Base-by-base conservation (phyloP, 2,113 vertebrate genomes). In the Copsychus sechellarum region DNA sequence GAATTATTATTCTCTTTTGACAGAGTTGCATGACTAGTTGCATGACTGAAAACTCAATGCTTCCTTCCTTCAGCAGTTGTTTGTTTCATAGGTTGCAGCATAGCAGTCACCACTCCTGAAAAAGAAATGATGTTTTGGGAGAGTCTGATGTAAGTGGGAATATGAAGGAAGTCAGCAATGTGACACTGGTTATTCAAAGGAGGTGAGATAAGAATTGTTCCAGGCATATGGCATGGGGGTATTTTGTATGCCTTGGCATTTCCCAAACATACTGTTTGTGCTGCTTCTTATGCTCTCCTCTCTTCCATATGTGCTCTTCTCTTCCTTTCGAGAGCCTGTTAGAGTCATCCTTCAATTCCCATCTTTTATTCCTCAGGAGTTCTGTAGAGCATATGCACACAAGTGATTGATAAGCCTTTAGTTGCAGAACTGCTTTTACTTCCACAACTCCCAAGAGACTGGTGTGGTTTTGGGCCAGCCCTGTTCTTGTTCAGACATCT, bases 401-500 rank as follows among this genome's bases (percentile, higher is more conserved):
- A 4, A 62, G 56, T 53, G 60, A 92, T 95, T 88, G 86, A 93
- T 94, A 93, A 96, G 56, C 43, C 70, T 86, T 64, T 66, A 93
- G 91, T 71, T 93, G 81, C 65, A 81, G 73, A 84, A 79, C 95
- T 87, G 70, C 95, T 90, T 95, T 83, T 86, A 60, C 82, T 94
- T 95, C 90, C 67, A 56, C 54, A 78, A 17, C 92, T 92, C 77
- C 58, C 40, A 79, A 42, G 80, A 88, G 88, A 65, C 90, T 86
- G 56, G 28, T 78, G 86, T 84, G 91, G 83, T 76, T 96, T 93
- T 88, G 86, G 91, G 73, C 96, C 69, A 89, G 92, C 77, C 91
- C 89, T 65, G 72, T 89, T 97, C 95, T 28, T 96, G 96, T 96
- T 95, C 77, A 97, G 92, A 56, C 95, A 78, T 62, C 80, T 97